Evolutionary conservation across 2,797 vertebrate genomes (phyloP).

Genomic region (Micromesistius poutassou): DNA sequence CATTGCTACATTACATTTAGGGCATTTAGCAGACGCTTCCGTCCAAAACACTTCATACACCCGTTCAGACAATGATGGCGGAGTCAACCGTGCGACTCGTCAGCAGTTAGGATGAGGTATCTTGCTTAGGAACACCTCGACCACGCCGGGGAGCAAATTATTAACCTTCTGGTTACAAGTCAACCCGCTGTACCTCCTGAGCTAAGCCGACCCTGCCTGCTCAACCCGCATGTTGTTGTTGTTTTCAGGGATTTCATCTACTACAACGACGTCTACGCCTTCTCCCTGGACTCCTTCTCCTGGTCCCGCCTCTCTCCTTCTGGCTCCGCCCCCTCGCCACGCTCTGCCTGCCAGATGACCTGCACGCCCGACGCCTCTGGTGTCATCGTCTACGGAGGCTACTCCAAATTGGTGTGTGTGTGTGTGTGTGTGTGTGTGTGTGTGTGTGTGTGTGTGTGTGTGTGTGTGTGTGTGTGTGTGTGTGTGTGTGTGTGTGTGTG

Average conservation of each 20-base stretch:
- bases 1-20: neutral
- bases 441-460: neutral
- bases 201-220: too few species aligned
- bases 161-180: too few species aligned
- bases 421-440: neutral
- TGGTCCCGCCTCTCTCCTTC: conserved; percentile 82
- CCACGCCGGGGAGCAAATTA: too few species aligned
- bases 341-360: conserved; percentile 89
- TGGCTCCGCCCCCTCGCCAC: conserved; percentile 77
- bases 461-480: neutral
- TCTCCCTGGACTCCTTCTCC: conserved; percentile 85
- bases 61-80: too few species aligned
- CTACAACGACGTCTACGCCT: conserved; percentile 87
- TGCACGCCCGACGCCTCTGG: conserved; percentile 74
- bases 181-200: too few species aligned
- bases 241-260: conserved; percentile 90
- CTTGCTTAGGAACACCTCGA: too few species aligned
- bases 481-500: neutral
- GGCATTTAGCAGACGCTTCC: too few species aligned
- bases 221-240: neutral
- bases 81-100: too few species aligned
- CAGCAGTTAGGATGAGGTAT: too few species aligned
- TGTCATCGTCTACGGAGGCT: conserved; percentile 88
- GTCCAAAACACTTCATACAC: too few species aligned
- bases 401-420: conserved; percentile 86